Conservation (phyloP, 2,113 vertebrate species). For the Pomatorhinus ruficollis region DNA sequence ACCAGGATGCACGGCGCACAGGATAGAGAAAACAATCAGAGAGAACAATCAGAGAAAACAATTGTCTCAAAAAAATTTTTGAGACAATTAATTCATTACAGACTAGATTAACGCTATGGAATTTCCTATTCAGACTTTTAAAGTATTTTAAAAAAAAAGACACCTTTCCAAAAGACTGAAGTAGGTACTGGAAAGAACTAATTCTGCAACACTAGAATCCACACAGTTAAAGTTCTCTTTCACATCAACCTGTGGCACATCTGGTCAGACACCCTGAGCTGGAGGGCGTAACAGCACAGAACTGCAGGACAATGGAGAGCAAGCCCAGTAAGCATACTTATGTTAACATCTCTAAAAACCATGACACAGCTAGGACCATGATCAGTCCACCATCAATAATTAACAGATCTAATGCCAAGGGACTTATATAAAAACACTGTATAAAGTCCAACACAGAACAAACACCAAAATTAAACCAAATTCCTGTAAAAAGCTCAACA, state of each 20-base stretch:
- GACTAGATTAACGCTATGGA: background rate
- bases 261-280: background rate
- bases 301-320: background rate
- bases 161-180: background rate
- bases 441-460: background rate
- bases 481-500: background rate
- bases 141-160: background rate
- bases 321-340: background rate
- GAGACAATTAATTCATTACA: background rate
- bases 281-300: background rate
- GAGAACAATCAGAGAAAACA: background rate
- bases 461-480: background rate
- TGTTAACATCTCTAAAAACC: background rate
- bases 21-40: background rate
- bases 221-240: background rate
- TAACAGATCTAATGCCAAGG: background rate
- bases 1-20: rapidly evolving
- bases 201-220: background rate
- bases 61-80: background rate
- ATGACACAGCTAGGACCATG: background rate
- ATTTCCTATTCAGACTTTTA: background rate
- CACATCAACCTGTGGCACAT: background rate
- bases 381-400: background rate
- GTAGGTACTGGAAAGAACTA: background rate
- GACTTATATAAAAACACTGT: background rate